These are phyloP conservation scores for Baccha elongata DNA, from an alignment of 2,888 invertebrate species.

Conservation along the genomic window DNA sequence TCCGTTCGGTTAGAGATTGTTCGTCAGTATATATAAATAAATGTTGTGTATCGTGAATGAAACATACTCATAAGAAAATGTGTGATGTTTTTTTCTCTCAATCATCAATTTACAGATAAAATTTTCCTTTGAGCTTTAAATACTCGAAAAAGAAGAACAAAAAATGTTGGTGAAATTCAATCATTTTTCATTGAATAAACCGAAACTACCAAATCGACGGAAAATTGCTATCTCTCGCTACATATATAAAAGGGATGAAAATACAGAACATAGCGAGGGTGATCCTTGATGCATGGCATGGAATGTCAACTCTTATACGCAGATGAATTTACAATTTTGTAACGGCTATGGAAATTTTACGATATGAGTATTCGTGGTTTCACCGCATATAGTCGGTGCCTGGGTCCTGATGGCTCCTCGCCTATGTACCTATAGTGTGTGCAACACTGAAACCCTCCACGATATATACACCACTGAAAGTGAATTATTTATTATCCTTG, in stretches of 20 bases:
- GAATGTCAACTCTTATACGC: conserved; percentile 53
- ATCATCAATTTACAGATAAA: not conserved
- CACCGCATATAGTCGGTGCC: not conserved
- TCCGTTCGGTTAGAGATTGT: conserved; percentile 11
- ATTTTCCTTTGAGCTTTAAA: not conserved
- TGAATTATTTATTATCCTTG: conserved; percentile 68
- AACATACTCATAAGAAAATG: not conserved
- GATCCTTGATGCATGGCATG: conserved; percentile 57
- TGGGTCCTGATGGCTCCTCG: conserved; percentile 4
- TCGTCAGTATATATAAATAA: conserved; percentile 5
- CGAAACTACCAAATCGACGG: not conserved
- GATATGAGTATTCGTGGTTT: conserved; percentile 23
- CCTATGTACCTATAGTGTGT: not conserved
- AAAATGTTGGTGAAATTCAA: conserved; percentile 15
- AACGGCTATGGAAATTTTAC: conserved; percentile 50
- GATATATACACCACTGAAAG: conserved; percentile 44
- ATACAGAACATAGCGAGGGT: conserved; percentile 29
- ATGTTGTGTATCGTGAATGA: not conserved
- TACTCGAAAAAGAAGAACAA: not conserved
- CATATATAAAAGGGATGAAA: not conserved
- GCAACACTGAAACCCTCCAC: conserved; percentile 26
- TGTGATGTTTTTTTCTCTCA: not conserved
- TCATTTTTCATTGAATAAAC: not conserved
- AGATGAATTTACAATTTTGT: conserved; percentile 51
- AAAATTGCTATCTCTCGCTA: conserved; percentile 2